phyloP scores from a whole-genome alignment of 1,140 invertebrate genomes.

The Aphis gossypii region DNA sequence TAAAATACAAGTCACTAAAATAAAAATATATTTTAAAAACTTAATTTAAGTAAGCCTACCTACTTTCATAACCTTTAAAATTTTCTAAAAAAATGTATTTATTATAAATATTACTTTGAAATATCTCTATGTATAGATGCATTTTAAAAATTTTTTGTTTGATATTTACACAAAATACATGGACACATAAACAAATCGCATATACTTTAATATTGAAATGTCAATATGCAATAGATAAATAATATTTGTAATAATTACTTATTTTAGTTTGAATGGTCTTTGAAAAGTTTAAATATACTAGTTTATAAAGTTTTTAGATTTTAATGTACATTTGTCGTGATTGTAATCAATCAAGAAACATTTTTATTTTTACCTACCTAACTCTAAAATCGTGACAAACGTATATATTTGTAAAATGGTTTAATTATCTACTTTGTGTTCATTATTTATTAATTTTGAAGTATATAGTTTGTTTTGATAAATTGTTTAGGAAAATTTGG shows the following conservation, averaged over 20 bases:
- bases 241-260: not conserved
- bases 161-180: not conserved
- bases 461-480: not conserved
- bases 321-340: not conserved
- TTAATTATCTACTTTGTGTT: not conserved
- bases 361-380: not conserved
- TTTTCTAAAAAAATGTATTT: not conserved
- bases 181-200: not conserved
- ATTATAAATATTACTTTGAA: not conserved
- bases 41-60: not conserved
- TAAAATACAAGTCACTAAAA: not conserved
- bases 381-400: not conserved
- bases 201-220: not conserved
- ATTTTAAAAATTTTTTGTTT: not conserved
- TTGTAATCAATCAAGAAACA: not conserved
- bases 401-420: not conserved
- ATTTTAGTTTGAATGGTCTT: not conserved
- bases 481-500: not conserved
- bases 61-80: not conserved
- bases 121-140: not conserved
- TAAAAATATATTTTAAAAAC: constrained; percentile 3
- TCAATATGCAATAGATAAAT: not conserved
- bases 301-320: not conserved
- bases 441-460: not conserved
- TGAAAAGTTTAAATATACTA: not conserved